Evolutionary conservation across 2,888 invertebrate genomes (phyloP), one percentile per base, ranked within the genome.

Genomic region (Lagria hirta): DNA sequence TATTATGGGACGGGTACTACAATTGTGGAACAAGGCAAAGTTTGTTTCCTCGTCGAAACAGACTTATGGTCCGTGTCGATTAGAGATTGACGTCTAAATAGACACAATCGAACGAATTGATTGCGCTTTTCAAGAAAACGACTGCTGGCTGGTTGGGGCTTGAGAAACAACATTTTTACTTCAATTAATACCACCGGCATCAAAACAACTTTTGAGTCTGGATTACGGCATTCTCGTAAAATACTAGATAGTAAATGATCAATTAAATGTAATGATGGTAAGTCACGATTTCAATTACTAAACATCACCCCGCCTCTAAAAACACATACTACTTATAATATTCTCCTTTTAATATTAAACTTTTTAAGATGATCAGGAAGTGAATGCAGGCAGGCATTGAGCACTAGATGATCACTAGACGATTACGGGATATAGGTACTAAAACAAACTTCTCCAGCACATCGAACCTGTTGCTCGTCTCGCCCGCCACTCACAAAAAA

Each of bases 21-120:
- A 44, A 38, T 43, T 21, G 43, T 30, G 35, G 35, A 28, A 42
- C 42, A 42, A 42, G 35, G 18, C 21, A 14, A 38, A 44, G 38
- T 44, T 44, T 37, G 38, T 44, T 37, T 44, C 26, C 26, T 36
- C 42, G 34, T 27, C 35, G 36, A 5, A 22, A 18, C 42, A 47
- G 42, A 52, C 50, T 52, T 52, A 52, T 48, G 48, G 48, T 33
- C 42, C 46, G 48, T 53, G 51, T 53, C 53, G 49, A 53, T 51
- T 53, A 48, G 37, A 51, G 51, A 53, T 51, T 53, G 53, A 53
- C 53, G 51, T 53, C 53, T 53, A 53, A 53, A 53, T 53, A 49
- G 51, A 49, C 44, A 44, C 32, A 22, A 23, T 21, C 35, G 44
- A 45, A 53, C 43, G 44, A 53, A 53, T 51, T 46, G 49, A 52